Percentiles rank a stretch among this genome's conserved stretches.
Conservation (phyloP, 2,888 invertebrate species). For the Cheilosia vulpina region DNA sequence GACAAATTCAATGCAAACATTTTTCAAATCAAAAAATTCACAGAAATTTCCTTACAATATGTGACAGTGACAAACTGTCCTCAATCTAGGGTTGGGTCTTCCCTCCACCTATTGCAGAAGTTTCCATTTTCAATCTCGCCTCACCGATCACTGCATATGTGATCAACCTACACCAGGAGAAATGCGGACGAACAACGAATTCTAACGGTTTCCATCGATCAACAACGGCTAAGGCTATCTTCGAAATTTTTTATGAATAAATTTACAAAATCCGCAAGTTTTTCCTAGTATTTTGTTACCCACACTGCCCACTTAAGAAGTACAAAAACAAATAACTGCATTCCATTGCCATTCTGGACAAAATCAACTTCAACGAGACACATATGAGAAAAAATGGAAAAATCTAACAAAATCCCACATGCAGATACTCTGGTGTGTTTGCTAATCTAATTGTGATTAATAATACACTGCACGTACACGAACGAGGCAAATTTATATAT, state of each 20-base stretch:
- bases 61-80: too few species aligned
- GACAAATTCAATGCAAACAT: too few species aligned
- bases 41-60: too few species aligned
- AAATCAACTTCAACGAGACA: conserved; percentile 39
- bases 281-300: conserved; percentile 50
- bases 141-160: conserved; percentile 15
- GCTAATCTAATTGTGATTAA: conserved; percentile 66
- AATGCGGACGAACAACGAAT: not conserved
- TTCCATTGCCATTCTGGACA: conserved; percentile 16
- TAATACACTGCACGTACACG: conserved; percentile 54
- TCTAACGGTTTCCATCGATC: conserved; percentile 37
- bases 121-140: not conserved
- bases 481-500: conserved; percentile 15
- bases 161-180: not conserved
- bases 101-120: not conserved
- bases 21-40: too few species aligned
- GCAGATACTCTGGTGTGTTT: conserved; percentile 17
- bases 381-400: conserved; percentile 3
- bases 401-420: conserved; percentile 49
- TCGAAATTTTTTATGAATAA: conserved; percentile 40
- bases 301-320: conserved; percentile 17
- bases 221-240: conserved; percentile 19
- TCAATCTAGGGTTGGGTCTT: not conserved
- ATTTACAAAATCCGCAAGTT: conserved; percentile 32
- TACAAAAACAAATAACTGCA: not conserved